Percentiles rank a stretch among this genome's conserved stretches.
Evolutionary conservation across 1,140 invertebrate genomes (phyloP).

Genomic region (Lordiphosa collinella): DNA sequence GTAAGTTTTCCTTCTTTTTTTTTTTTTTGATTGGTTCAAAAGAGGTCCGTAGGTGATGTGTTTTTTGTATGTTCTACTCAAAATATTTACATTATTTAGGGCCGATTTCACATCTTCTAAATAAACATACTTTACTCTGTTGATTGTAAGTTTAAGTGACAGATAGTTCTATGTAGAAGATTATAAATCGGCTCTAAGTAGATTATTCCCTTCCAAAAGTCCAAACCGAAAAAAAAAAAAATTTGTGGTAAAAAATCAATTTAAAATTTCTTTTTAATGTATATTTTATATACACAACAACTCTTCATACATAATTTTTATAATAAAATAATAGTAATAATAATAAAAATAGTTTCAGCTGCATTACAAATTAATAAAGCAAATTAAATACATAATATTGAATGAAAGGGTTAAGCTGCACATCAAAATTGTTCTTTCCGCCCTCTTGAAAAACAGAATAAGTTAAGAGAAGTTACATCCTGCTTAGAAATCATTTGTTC

Average conservation of each 20-base stretch:
- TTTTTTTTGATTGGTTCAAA: constrained; percentile 15
- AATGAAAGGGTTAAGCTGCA: constrained; percentile 29
- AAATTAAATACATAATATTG: constrained; percentile 43
- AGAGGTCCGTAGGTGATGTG: constrained; percentile 9
- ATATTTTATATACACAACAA: constrained; percentile 78
- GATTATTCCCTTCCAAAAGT: neutral
- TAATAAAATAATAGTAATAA: constrained; percentile 64
- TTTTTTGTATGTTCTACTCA: neutral
- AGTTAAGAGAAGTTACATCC: too few species aligned
- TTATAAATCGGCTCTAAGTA: too few species aligned
- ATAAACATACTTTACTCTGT: too few species aligned
- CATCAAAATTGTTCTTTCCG: too few species aligned
- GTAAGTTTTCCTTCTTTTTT: neutral
- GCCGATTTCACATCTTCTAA: too few species aligned
- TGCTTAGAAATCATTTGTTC: too few species aligned
- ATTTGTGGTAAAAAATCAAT: constrained; percentile 50
- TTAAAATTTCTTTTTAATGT: constrained; percentile 59
- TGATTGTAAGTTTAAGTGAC: too few species aligned
- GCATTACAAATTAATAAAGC: constrained; percentile 73
- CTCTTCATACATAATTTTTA: constrained; percentile 58
- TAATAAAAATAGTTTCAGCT: constrained; percentile 34
- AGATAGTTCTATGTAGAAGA: too few species aligned
- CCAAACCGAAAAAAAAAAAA: constrained; percentile 20
- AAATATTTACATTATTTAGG: neutral
- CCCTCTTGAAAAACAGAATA: too few species aligned